Conservation (phyloP, 1,140 invertebrate genomes). For the Pissodes strobi region DNA sequence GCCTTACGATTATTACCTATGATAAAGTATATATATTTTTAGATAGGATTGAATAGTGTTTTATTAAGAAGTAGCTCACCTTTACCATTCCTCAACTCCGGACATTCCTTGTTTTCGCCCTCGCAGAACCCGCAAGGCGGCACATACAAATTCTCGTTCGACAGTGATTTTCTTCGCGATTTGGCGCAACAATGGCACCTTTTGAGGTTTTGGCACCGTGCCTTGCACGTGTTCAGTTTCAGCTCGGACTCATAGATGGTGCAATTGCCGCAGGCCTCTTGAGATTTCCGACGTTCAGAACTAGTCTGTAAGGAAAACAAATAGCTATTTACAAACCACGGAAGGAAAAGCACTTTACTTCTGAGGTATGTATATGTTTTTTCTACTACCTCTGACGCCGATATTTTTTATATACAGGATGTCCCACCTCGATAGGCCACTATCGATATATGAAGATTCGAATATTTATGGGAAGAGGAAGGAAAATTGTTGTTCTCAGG, state of each 20-base stretch:
- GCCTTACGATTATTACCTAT: slow-evolving; percentile 38
- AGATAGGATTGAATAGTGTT: not conserved
- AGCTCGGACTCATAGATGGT: slow-evolving; percentile 52
- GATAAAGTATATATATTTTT: too few relatives aligned
- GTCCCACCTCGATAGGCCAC: too few relatives aligned
- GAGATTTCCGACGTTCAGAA: slow-evolving; percentile 46
- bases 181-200: slow-evolving; percentile 49
- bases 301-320: slow-evolving; percentile 7
- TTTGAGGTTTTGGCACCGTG: slow-evolving; percentile 41
- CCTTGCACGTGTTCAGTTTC: slow-evolving; percentile 42
- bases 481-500: too few relatives aligned
- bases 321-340: too few relatives aligned
- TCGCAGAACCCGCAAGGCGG: slow-evolving; percentile 52
- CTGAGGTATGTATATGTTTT: too few relatives aligned
- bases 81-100: slow-evolving; percentile 41
- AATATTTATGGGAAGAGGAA: too few relatives aligned
- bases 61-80: slow-evolving; percentile 13
- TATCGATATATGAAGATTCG: too few relatives aligned
- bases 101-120: slow-evolving; percentile 42
- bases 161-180: slow-evolving; percentile 59
- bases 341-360: too few relatives aligned
- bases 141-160: slow-evolving; percentile 61
- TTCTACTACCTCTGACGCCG: too few relatives aligned
- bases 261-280: slow-evolving; percentile 52
- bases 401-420: too few relatives aligned